These are phyloP conservation scores for Bombus haemorrhoidalis DNA, from an alignment of 1,140 invertebrate genomes.

Conservation along the genomic window DNA sequence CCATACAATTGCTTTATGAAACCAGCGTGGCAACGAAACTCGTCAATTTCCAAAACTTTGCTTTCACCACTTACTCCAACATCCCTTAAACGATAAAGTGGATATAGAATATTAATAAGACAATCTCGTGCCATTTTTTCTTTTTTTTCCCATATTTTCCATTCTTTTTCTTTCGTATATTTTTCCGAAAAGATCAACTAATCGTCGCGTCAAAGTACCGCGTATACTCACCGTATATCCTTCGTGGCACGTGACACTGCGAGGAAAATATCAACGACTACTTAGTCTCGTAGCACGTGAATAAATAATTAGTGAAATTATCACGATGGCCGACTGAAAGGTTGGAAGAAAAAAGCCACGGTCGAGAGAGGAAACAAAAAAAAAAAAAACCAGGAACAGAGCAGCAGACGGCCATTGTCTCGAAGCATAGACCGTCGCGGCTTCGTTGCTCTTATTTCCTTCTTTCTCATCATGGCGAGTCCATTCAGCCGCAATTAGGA, in stretches of 20 bases:
- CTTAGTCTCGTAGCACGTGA: conserved; percentile 16
- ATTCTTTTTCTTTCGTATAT: too few species aligned
- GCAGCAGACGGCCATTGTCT: conserved; percentile 49
- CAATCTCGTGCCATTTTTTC: background rate
- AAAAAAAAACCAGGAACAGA: conserved; percentile 18
- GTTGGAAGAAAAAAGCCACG: conserved; percentile 32
- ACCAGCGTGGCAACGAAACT: background rate
- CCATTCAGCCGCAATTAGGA: conserved; percentile 64
- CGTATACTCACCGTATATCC: too few species aligned
- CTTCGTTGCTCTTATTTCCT: conserved; percentile 16
- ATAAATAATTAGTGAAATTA: conserved; percentile 68
- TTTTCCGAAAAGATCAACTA: too few species aligned
- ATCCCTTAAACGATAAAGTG: background rate
- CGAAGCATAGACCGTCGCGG: conserved; percentile 17
- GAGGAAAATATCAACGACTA: conserved; percentile 14
- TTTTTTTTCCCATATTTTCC: background rate
- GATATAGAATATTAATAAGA: background rate
- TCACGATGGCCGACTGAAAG: conserved; percentile 20
- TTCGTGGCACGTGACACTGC: background rate
- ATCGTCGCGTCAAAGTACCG: too few species aligned
- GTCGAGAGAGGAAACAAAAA: too few species aligned
- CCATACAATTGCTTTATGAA: background rate
- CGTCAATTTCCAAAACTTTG: background rate
- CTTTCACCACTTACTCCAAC: background rate
- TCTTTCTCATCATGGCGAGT: conserved; percentile 31